Base-by-base conservation (phyloP, 2,113 vertebrate species). In the Potamarius usumacintae region DNA sequence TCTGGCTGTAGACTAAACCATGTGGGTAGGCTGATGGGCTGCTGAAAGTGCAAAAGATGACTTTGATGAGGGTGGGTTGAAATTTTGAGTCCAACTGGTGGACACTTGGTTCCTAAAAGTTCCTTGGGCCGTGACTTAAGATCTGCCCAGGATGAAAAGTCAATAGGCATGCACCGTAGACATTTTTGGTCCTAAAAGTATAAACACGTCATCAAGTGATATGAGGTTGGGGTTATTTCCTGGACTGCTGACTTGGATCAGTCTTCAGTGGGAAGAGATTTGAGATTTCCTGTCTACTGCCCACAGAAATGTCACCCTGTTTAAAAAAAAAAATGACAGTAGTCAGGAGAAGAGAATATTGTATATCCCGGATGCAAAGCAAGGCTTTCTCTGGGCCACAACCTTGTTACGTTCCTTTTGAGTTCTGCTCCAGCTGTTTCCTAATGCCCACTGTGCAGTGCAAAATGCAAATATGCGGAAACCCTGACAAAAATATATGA, bases 351-450 rank as follows among this genome's bases (percentile, higher is more conserved):
- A 14, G 53, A 71, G 14, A 22, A 17, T 50, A 22, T 15, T 34
- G 25, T 74, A 50, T 34, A 81, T 87, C 69, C 79, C 5, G 42
- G 80, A 87, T 76, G 48, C 57, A 87, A 60, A 30, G 69, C 84
- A 74, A 79, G 71, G 84, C 52, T 25, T 83, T 25, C 17, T 42
- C 72, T 25, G 27, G 30, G 52, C 83, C 42, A 22, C 7, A 42
- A 50, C 57, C 79, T 85, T 83, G n/a, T 55, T 58, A 18, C 77
- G 17, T 82, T 82, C 58, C 55, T 55, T 50, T 30, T 74, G 88
- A 92, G 77, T 84, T 91, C 89, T 91, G 89, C 80, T 80, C 84
- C 92, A 95, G 95, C 92, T 94, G 94, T 94, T 95, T 95, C 94
- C 94, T 94, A 83, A 78, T 92, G 77, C 74, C 89, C 81, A 88